Percentiles rank a stretch among this genome's conserved stretches.
phyloP scores from a whole-genome alignment of 2,888 invertebrate genomes.

The Tetranychus truncatus region DNA sequence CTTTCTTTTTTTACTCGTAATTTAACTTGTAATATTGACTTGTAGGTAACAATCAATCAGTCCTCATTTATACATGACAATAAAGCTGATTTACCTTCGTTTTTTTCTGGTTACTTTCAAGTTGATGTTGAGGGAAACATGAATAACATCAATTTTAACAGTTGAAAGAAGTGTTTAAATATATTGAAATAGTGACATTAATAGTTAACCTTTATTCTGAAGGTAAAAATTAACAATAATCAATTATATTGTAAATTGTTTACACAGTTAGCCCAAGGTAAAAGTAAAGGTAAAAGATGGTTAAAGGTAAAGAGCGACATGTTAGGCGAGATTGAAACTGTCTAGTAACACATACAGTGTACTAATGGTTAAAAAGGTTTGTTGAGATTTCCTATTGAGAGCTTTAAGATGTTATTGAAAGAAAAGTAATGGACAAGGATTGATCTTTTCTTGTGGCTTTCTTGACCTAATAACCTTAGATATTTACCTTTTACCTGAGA shows the following conservation, averaged over 20 bases:
- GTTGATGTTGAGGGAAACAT: background rate
- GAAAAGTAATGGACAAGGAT: no score
- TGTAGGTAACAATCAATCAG: background rate
- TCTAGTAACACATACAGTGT: background rate
- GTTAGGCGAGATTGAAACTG: background rate
- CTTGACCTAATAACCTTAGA: background rate
- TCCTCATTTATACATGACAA: background rate
- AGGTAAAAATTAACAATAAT: background rate
- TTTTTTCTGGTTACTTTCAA: background rate
- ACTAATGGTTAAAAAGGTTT: background rate
- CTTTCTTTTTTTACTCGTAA: background rate
- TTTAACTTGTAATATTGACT: background rate
- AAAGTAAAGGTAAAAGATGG: background rate
- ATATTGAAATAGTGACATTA: background rate
- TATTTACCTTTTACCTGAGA: background rate
- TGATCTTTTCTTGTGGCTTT: background rate
- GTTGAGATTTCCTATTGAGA: background rate
- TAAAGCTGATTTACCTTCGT: background rate
- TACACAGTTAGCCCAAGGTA: background rate
- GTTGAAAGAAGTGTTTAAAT: background rate
- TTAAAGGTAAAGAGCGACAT: background rate
- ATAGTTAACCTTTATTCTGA: background rate
- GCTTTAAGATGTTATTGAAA: background rate
- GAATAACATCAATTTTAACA: background rate
- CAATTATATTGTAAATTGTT: constrained; percentile 1